phyloP scores from a whole-genome alignment of 2,113 vertebrate species.

The Noturus placidus region DNA sequence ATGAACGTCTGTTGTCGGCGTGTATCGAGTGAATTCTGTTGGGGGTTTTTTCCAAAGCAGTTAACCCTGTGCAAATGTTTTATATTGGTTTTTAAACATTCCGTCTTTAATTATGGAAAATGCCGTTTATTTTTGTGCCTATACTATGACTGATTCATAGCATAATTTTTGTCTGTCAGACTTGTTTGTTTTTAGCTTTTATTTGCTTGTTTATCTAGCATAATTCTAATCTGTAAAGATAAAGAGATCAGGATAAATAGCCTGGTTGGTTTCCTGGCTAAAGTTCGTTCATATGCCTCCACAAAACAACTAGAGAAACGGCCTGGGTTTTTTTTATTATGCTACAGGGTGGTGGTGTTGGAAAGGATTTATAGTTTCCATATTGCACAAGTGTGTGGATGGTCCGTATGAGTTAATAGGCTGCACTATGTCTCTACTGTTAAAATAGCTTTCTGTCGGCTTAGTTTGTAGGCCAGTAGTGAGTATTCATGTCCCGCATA shows the following conservation, averaged over 20 bases:
- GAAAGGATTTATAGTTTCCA: slow-evolving; percentile 23
- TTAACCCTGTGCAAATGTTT: neutral
- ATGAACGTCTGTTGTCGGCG: neutral
- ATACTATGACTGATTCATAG: no score
- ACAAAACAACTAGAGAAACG: neutral
- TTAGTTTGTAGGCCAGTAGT: neutral
- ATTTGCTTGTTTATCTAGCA: neutral
- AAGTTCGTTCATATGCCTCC: neutral
- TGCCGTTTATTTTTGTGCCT: neutral
- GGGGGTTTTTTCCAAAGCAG: neutral
- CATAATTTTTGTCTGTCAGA: neutral
- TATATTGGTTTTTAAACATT: neutral
- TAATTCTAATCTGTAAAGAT: neutral
- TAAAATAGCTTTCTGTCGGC: neutral
- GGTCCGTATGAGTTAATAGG: neutral
- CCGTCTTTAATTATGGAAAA: neutral
- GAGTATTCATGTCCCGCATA: neutral
- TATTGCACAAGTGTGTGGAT: slow-evolving; percentile 23
- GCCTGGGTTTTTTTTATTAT: neutral
- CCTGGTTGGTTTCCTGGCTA: neutral
- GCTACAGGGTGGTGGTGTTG: slow-evolving; percentile 5
- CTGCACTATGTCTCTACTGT: slow-evolving; percentile 15
- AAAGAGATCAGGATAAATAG: neutral
- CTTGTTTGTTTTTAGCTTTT: neutral
- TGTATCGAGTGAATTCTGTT: neutral